phyloP scores from a whole-genome alignment of 2,797 vertebrate species.

The Nyctalus aviator region DNA sequence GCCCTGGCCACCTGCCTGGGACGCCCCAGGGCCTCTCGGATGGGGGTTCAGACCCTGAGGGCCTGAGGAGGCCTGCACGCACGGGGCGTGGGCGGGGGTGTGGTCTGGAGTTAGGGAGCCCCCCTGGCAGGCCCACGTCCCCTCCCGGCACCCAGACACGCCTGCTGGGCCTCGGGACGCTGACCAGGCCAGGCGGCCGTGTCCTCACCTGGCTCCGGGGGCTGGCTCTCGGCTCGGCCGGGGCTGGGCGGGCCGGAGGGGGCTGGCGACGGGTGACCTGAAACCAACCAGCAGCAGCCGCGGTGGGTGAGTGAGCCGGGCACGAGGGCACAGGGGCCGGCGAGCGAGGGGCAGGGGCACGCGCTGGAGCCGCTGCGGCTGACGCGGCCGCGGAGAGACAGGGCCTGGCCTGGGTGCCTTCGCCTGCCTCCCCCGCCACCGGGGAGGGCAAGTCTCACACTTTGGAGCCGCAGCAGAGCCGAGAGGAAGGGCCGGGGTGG shows the following conservation, averaged over 20 bases:
- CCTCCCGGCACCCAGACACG: too few relatives aligned
- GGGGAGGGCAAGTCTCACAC: not conserved
- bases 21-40: not conserved
- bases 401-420: not conserved
- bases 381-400: not conserved
- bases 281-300: constrained; percentile 1
- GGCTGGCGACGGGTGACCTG: constrained; percentile 39
- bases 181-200: not conserved
- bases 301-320: not conserved
- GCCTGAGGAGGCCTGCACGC: not conserved
- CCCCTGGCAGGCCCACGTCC: not conserved
- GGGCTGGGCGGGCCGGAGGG: not conserved
- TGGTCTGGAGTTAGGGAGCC: not conserved
- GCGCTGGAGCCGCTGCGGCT: not conserved
- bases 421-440: not conserved
- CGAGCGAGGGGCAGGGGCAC: accelerated
- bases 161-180: not conserved
- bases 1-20: not conserved
- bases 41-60: not conserved
- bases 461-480: too few relatives aligned
- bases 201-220: constrained; percentile 56
- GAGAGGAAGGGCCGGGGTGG: not conserved
- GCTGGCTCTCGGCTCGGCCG: not conserved
- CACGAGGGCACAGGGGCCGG: not conserved
- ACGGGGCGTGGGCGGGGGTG: not conserved